Base-by-base conservation (phyloP, 2,113 vertebrate species). In the Hippocampus mohnikei region DNA sequence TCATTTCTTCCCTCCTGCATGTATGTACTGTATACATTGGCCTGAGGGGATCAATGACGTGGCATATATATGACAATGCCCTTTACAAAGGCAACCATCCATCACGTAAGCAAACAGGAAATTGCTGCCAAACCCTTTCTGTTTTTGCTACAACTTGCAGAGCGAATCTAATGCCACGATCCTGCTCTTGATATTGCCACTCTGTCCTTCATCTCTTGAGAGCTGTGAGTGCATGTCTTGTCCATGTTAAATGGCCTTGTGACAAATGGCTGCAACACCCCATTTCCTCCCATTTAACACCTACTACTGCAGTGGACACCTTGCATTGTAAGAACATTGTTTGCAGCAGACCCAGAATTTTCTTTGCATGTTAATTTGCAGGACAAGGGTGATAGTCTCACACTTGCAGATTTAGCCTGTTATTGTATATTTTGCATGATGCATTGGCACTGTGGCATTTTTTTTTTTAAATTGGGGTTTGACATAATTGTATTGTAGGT, bases 311-410 rank as follows among this genome's bases (percentile, higher is more conserved):
- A 50, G 70, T 83, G 55, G 69, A 68, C 12, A 16, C 2, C 3
- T 4, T 70, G 78, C 71, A 65, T 44, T 68, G 67, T 67, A 58
- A 23, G 8, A n/a, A 40, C 71, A 68, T 53, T 42, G 41, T 42
- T 42, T 42, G 41, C 10, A 42, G 11, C 9, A 42, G 41, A 10
- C 41, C 41, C 10, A 12, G 8, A 72, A 55, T 29, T 29, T 8
- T n/a, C 61, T 73, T 78, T 73, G 46, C 63, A 56, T 44, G 66
- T 61, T 60, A n/a, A 71, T 67, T 53, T 77, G 72, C 48, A n/a
- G 33, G 33, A 40, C n/a, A 69, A 67, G n/a, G 60, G 42, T 27
- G 42, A 42, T 67, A 18, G 13, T 3, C 50, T 44, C 60, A 65
- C 69, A 52, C 10, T 50, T 44, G 69, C 74, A 61, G 69, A 33